phyloP scores from a whole-genome alignment of 1,140 invertebrate species.

The Zaprionus lachaisei region DNA sequence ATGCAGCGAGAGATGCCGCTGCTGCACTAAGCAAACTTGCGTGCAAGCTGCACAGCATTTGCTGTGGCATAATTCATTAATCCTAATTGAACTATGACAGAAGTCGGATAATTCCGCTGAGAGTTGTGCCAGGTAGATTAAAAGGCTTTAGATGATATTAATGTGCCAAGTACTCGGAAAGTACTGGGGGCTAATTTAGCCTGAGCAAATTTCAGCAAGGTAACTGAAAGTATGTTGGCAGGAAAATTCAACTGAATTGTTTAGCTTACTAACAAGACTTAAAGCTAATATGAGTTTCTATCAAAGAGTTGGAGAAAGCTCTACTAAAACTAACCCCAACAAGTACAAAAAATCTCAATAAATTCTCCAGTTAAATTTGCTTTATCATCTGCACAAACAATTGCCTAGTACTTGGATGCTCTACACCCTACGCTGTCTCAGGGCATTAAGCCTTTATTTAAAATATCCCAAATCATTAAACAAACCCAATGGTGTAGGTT shows the following conservation, averaged over 20 bases:
- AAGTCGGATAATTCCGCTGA: background rate
- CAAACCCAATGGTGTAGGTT: constrained; percentile 3
- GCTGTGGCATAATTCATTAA: constrained; percentile 40
- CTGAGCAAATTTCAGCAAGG: too few relatives aligned
- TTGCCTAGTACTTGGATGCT: background rate
- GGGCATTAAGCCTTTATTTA: background rate
- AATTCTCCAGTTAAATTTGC: background rate
- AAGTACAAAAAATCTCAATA: background rate
- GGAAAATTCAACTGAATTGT: background rate
- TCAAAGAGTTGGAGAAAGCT: background rate
- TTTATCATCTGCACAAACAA: background rate
- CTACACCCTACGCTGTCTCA: background rate
- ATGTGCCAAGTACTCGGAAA: too few relatives aligned
- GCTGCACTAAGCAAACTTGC: constrained; percentile 27
- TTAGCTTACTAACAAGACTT: too few relatives aligned
- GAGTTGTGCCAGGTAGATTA: background rate
- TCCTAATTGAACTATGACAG: constrained; percentile 36
- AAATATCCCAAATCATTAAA: constrained; percentile 30
- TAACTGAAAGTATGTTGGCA: background rate
- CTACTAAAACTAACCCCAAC: too few relatives aligned
- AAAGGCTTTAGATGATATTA: background rate
- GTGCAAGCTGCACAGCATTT: background rate
- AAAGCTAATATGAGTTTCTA: too few relatives aligned
- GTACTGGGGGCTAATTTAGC: too few relatives aligned
- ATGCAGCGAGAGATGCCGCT: constrained; percentile 23